phyloP scores from a whole-genome alignment of 1,140 invertebrate genomes.

The Drosophila nasuta region DNA sequence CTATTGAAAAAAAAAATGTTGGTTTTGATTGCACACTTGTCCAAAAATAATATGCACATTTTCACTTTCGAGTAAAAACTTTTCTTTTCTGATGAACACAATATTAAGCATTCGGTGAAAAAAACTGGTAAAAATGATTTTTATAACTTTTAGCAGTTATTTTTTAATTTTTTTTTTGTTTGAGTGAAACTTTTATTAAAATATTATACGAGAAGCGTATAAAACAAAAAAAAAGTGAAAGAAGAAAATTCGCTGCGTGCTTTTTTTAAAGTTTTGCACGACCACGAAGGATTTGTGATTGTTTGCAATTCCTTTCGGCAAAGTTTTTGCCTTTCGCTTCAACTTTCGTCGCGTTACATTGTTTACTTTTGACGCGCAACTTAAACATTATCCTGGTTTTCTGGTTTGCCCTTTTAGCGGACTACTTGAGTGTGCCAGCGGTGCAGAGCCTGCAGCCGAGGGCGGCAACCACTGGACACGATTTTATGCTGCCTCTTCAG shows the following conservation, averaged over 20 bases:
- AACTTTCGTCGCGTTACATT: constrained; percentile 51
- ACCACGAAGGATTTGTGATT: constrained; percentile 49
- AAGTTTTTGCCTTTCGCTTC: constrained; percentile 47
- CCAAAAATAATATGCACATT: constrained; percentile 27
- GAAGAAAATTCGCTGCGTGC: constrained; percentile 37
- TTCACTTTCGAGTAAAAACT: constrained; percentile 26
- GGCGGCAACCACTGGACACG: constrained; percentile 88
- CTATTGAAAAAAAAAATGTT: constrained; percentile 10
- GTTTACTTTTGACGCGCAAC: constrained; percentile 46
- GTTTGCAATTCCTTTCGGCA: constrained; percentile 42
- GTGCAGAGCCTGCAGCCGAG: constrained; percentile 87
- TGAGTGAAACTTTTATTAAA: constrained; percentile 53
- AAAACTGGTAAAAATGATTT: constrained; percentile 53
- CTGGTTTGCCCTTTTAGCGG: constrained; percentile 66
- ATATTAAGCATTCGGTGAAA: constrained; percentile 19
- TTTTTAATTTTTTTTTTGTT: constrained; percentile 25
- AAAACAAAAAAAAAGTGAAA: constrained; percentile 22
- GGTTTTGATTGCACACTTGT: constrained; percentile 37
- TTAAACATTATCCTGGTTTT: constrained; percentile 41
- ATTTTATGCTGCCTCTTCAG: constrained; percentile 88
- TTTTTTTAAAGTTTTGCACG: constrained; percentile 59
- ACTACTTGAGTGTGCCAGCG: constrained; percentile 81
- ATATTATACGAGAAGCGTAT: constrained; percentile 30
- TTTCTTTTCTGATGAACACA: constrained; percentile 41
- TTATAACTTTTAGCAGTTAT: constrained; percentile 61